Conservation (phyloP, 2,888 invertebrate species). For the Cepaea hortensis region DNA sequence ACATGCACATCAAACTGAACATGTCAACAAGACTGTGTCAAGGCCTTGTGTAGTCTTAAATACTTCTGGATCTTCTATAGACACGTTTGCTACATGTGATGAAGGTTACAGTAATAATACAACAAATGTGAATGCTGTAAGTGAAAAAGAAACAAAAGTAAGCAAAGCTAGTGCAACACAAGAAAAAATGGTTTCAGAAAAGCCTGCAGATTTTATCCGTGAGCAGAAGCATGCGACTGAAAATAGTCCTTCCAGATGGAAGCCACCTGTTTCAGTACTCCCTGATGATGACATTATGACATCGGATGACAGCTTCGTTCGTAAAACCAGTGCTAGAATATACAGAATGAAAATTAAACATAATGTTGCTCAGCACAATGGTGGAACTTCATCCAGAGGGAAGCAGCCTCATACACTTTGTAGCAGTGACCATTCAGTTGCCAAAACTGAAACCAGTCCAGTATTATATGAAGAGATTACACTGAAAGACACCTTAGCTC, state of each 20-base stretch:
- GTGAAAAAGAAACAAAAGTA: not conserved
- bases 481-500: not conserved
- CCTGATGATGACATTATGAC: conserved; percentile 51
- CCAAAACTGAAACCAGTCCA: not conserved
- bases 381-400: not conserved
- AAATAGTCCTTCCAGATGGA: conserved; percentile 33
- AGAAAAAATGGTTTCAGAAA: not conserved
- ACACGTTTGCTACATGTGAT: conserved; percentile 60
- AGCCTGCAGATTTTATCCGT: not conserved
- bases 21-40: not conserved
- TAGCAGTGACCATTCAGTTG: not conserved
- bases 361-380: not conserved
- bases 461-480: not conserved
- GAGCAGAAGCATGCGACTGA: not conserved
- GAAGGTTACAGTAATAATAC: conserved; percentile 30
- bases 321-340: conserved; percentile 5
- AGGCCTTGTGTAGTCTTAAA: not conserved
- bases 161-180: not conserved
- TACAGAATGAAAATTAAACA: conserved; percentile 33
- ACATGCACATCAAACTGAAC: not conserved
- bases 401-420: not conserved
- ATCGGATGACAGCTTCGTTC: conserved; percentile 53
- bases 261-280: conserved; percentile 33
- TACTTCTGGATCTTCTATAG: conserved; percentile 49
- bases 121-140: not conserved